phyloP scores from a whole-genome alignment of 2,797 vertebrate species.

The Sebastes iracundus region DNA sequence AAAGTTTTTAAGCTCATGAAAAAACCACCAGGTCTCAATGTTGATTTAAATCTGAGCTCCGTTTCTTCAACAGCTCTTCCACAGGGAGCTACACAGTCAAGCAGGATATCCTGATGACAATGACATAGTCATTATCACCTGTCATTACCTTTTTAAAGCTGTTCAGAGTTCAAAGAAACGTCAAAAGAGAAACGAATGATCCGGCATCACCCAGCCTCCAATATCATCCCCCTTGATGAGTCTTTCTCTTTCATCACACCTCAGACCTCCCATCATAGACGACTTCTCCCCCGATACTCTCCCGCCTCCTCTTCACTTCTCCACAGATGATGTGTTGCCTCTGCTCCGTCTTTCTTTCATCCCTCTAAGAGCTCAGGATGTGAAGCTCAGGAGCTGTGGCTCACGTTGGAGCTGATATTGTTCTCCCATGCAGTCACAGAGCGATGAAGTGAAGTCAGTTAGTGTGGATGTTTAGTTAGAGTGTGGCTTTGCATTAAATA shows the following conservation, averaged over 20 bases:
- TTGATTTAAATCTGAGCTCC: not conserved
- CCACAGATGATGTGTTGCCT: not conserved
- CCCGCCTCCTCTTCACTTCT: not conserved
- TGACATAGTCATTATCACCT: conserved; percentile 6
- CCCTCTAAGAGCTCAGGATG: not conserved
- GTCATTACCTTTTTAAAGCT: conserved; percentile 5
- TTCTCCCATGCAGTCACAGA: not conserved
- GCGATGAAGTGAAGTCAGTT: not conserved
- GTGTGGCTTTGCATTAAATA: not conserved
- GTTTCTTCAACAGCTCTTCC: not conserved
- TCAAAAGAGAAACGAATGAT: not conserved
- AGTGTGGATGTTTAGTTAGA: too few species aligned
- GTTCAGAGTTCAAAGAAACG: not conserved
- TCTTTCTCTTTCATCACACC: conserved; percentile 42
- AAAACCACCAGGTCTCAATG: not conserved
- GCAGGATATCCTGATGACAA: not conserved
- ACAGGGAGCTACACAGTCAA: not conserved
- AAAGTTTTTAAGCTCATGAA: not conserved
- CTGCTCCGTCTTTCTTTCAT: conserved; percentile 4
- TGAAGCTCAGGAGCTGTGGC: not conserved
- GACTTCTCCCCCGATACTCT: conserved; percentile 4
- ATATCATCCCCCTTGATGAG: not conserved
- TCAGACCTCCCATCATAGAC: conserved; percentile 1
- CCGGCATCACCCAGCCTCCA: not conserved
- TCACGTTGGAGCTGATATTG: not conserved